Evolutionary conservation across 2,888 invertebrate species (phyloP).

Genomic region (Lordiphosa fenestrarum): DNA sequence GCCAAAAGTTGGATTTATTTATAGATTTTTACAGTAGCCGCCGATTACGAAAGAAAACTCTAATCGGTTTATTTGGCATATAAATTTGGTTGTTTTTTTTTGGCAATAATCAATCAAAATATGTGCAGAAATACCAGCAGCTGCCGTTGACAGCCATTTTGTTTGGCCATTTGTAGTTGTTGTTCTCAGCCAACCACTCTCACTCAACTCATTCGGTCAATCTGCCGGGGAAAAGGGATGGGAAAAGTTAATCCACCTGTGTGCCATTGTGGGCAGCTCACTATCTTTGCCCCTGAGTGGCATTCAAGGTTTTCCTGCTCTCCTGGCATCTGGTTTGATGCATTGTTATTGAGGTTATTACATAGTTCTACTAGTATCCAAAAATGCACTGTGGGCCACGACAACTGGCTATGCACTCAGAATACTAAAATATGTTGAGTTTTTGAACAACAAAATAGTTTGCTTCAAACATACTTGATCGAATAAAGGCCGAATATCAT

Average conservation of each 20-base stretch:
- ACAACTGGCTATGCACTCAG: no score
- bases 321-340: slow-evolving; percentile 5
- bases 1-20: slow-evolving; percentile 21
- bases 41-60: slow-evolving; percentile 28
- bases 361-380: slow-evolving; percentile 37
- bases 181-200: slow-evolving; percentile 7
- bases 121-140: slow-evolving; percentile 28
- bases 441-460: no score
- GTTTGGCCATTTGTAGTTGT: slow-evolving; percentile 36
- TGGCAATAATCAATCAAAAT: slow-evolving; percentile 56
- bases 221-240: slow-evolving; percentile 2
- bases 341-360: slow-evolving; percentile 58
- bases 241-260: slow-evolving; percentile 6
- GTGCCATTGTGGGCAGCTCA: slow-evolving; percentile 4
- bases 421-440: no score
- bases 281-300: slow-evolving; percentile 1
- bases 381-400: no score
- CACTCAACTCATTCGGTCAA: background rate
- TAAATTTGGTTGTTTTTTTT: no score
- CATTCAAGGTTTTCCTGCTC: slow-evolving; percentile 26
- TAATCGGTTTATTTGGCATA: slow-evolving; percentile 26
- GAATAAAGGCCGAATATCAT: no score
- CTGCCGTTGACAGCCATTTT: slow-evolving; percentile 57
- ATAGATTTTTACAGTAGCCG: slow-evolving; percentile 22
- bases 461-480: no score